These are phyloP conservation scores for Toxotes chatareus DNA, from an alignment of 2,113 vertebrate genomes.

Conservation along the genomic window DNA sequence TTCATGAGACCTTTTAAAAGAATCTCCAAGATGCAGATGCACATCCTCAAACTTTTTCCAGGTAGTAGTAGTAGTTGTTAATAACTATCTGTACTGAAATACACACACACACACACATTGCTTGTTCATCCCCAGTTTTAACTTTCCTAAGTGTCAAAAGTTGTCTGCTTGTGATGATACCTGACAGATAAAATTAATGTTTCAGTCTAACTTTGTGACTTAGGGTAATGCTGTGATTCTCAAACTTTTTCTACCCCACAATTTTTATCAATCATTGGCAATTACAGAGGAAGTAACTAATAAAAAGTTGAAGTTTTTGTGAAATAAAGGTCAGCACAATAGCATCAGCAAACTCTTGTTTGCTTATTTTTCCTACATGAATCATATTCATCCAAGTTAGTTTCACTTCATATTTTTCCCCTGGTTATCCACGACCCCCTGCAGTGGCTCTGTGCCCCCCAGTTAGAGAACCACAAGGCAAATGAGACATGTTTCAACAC, in stretches of 20 bases:
- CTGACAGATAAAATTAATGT: conserved; percentile 19
- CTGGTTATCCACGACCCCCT: too few relatives aligned
- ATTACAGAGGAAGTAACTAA: too few relatives aligned
- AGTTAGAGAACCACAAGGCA: background rate
- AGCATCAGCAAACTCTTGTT: too few relatives aligned
- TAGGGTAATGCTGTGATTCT: too few relatives aligned
- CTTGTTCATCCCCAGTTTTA: background rate
- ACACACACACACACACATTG: background rate
- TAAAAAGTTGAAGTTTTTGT: too few relatives aligned
- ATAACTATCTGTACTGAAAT: background rate
- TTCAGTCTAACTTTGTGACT: conserved; percentile 10
- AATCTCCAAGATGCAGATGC: background rate
- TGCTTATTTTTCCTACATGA: too few relatives aligned
- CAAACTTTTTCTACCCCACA: too few relatives aligned
- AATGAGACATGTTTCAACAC: background rate
- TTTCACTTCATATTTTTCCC: too few relatives aligned
- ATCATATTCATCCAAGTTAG: too few relatives aligned
- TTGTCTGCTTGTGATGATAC: background rate
- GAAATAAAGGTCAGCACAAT: too few relatives aligned
- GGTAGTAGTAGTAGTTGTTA: background rate
- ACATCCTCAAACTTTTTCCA: background rate
- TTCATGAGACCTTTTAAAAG: background rate
- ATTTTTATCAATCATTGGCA: too few relatives aligned
- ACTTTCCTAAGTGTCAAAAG: conserved; percentile 4
- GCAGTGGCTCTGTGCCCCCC: too few relatives aligned